These are phyloP conservation scores for Ivindomyrus marchei DNA, from an alignment of 2,113 vertebrate genomes.

Conservation along the genomic window DNA sequence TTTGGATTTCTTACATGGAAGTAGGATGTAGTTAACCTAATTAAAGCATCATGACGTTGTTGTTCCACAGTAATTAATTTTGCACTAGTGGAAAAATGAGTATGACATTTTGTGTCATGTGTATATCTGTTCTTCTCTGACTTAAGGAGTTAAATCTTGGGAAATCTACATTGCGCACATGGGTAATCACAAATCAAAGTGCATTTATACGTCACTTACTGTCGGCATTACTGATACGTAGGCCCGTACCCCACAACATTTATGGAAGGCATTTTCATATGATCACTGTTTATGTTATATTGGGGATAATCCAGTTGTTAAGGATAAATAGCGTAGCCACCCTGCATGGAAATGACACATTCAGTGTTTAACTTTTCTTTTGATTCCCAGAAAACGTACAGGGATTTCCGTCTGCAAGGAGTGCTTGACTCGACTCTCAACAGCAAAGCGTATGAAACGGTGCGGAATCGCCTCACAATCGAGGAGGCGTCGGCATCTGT, in stretches of 20 bases:
- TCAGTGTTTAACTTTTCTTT: neutral
- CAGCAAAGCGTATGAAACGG: conserved; percentile 97
- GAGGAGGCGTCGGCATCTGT: conserved; percentile 92
- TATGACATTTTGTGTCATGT: neutral
- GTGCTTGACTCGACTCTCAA: conserved; percentile 96
- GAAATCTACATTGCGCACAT: neutral
- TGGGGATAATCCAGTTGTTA: neutral
- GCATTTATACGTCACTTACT: too few species aligned
- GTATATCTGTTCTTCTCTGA: neutral
- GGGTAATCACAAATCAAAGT: neutral
- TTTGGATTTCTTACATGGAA: conserved; percentile 49
- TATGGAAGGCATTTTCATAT: neutral
- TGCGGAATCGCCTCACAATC: conserved; percentile 88
- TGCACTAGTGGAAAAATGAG: conserved; percentile 18
- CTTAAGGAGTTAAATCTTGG: neutral
- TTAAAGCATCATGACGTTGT: conserved; percentile 47
- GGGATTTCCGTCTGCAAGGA: conserved; percentile 97
- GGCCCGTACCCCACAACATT: neutral
- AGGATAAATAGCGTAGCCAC: neutral
- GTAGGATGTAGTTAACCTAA: conserved; percentile 13
- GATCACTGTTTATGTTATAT: neutral
- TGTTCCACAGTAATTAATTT: conserved; percentile 80
- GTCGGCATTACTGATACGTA: neutral
- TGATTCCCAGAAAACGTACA: conserved; percentile 83
- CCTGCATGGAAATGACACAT: neutral